These are phyloP conservation scores for Acrobasis consociella DNA, from an alignment of 2,888 invertebrate species.

Conservation along the genomic window DNA sequence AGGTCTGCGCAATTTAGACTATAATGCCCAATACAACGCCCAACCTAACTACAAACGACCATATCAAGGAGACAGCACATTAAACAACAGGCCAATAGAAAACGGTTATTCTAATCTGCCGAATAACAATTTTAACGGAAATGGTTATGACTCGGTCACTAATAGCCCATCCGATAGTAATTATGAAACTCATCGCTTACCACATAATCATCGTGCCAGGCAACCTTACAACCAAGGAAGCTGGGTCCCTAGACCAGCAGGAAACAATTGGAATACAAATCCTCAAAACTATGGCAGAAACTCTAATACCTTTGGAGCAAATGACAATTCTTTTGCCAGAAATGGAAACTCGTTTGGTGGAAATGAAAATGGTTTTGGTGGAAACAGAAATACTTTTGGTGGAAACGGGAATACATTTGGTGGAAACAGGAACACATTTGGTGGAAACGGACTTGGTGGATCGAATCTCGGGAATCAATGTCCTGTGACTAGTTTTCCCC, in stretches of 20 bases:
- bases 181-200: constrained; percentile 3
- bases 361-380: background rate
- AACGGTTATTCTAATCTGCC: constrained; percentile 2
- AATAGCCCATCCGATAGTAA: constrained; percentile 6
- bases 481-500: constrained; percentile 54
- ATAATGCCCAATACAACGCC: constrained; percentile 16
- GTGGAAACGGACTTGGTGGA: constrained; percentile 18
- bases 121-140: constrained; percentile 2
- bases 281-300: constrained; percentile 25
- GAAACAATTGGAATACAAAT: constrained; percentile 26
- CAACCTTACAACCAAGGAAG: constrained; percentile 23
- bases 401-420: constrained; percentile 3
- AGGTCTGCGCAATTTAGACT: constrained; percentile 15
- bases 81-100: constrained; percentile 5
- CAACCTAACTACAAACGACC: constrained; percentile 4
- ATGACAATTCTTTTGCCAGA: background rate
- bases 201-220: constrained; percentile 4
- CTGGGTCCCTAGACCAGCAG: constrained; percentile 31
- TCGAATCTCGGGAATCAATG: constrained; percentile 46
- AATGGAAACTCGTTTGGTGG: background rate
- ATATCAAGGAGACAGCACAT: background rate
- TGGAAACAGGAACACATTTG: background rate
- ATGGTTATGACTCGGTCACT: constrained; percentile 6
- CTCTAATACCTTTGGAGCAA: background rate
- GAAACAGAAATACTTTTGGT: constrained; percentile 1